Conservation (phyloP, 1,140 invertebrate species). For the Agrypnia vestita region DNA sequence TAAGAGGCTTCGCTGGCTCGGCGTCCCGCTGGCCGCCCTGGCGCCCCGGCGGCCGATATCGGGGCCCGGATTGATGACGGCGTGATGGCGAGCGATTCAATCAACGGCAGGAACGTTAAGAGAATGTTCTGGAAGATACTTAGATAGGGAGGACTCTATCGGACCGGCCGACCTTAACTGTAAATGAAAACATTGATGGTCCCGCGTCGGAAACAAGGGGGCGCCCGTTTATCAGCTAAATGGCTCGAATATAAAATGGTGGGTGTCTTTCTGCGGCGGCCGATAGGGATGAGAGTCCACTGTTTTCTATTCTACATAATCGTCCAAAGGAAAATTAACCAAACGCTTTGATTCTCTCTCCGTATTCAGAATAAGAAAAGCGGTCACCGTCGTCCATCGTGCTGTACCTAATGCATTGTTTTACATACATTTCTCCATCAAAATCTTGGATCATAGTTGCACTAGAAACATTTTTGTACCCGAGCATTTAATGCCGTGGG, state of each 20-base stretch:
- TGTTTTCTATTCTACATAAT: conserved; percentile 1
- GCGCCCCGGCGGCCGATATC: neutral
- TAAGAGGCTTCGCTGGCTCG: neutral
- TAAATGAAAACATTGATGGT: conserved; percentile 53
- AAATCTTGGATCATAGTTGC: too few relatives aligned
- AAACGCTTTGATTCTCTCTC: too few relatives aligned
- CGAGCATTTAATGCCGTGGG: too few relatives aligned
- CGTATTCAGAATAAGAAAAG: too few relatives aligned
- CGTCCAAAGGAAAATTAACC: too few relatives aligned
- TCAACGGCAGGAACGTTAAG: conserved; percentile 46
- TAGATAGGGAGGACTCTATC: conserved; percentile 31
- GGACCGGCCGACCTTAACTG: conserved; percentile 4
- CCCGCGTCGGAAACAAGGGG: conserved; percentile 25
- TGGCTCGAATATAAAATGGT: conserved; percentile 52
- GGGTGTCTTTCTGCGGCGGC: conserved; percentile 31
- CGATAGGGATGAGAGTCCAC: conserved; percentile 5
- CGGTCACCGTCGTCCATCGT: too few relatives aligned
- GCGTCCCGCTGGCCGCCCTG: neutral
- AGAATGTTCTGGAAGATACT: conserved; percentile 42
- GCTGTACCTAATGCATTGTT: too few relatives aligned
- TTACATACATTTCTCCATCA: too few relatives aligned
- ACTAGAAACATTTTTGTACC: too few relatives aligned
- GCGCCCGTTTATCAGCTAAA: conserved; percentile 55
- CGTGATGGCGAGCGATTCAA: conserved; percentile 55
- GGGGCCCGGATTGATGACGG: conserved; percentile 53